Percentiles rank a stretch among this genome's conserved stretches.
These are phyloP conservation scores for Trinectes maculatus DNA, from an alignment of 2,113 vertebrate species.

Conservation along the genomic window DNA sequence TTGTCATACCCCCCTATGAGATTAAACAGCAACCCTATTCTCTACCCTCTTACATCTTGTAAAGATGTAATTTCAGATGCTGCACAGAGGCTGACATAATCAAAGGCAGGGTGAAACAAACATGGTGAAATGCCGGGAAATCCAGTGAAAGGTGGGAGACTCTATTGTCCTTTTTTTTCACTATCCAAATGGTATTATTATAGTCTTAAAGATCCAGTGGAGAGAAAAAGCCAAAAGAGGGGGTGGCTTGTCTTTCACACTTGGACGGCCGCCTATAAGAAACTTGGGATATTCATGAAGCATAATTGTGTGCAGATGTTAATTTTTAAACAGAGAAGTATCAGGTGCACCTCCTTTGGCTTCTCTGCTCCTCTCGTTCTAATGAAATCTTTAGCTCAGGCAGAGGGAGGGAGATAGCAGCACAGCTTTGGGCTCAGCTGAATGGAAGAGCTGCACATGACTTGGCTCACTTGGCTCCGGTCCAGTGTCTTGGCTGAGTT, in stretches of 20 bases:
- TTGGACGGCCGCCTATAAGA: constrained; percentile 59
- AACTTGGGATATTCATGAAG: constrained; percentile 82
- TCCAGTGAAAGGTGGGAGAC: constrained; percentile 46
- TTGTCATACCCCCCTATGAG: constrained; percentile 55
- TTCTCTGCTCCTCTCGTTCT: constrained; percentile 68
- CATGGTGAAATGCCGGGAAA: constrained; percentile 34
- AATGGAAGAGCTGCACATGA: constrained; percentile 78
- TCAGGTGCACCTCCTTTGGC: constrained; percentile 79
- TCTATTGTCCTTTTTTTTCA: constrained; percentile 39
- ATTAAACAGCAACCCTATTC: constrained; percentile 63
- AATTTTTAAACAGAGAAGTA: constrained; percentile 84
- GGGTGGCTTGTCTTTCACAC: constrained; percentile 62
- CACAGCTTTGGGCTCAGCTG: constrained; percentile 72
- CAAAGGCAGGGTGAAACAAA: constrained; percentile 44
- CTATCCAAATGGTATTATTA: constrained; percentile 27
- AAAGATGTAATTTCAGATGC: constrained; percentile 75
- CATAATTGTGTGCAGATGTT: constrained; percentile 80
- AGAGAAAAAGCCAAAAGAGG: constrained; percentile 40
- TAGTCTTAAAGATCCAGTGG: constrained; percentile 38
- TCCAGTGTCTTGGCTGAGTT: constrained; percentile 79
- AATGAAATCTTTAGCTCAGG: constrained; percentile 80
- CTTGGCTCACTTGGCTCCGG: constrained; percentile 70
- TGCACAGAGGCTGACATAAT: constrained; percentile 32
- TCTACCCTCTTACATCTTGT: constrained; percentile 54
- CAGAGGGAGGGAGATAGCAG: constrained; percentile 59